These are phyloP conservation scores for Meles meles DNA, from an alignment of 2,113 vertebrate species.

Conservation along the genomic window DNA sequence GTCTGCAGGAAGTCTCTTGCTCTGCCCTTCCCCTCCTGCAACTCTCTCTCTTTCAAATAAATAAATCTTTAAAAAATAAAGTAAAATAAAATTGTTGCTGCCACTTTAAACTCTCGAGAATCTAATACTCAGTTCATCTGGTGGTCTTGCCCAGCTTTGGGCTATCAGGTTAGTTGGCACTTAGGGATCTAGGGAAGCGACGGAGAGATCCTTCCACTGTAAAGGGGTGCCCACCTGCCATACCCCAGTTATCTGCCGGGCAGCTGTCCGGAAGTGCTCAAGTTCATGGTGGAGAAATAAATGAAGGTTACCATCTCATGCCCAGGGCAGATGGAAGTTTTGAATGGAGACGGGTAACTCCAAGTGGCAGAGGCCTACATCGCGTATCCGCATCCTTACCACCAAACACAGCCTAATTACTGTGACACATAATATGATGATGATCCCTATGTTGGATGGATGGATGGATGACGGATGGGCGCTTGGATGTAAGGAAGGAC, in stretches of 20 bases:
- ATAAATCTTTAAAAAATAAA: not conserved
- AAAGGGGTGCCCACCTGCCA: not conserved
- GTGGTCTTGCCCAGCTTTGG: not conserved
- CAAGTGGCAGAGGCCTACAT: not conserved
- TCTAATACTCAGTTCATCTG: not conserved
- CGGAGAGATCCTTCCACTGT: not conserved
- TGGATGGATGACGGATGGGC: not conserved
- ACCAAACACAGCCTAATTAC: not conserved
- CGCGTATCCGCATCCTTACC: not conserved
- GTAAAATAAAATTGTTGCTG: not conserved
- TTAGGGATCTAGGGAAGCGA: not conserved
- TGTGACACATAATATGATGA: not conserved
- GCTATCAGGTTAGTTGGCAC: fast-evolving
- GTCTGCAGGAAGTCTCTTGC: not conserved
- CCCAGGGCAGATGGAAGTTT: not conserved
- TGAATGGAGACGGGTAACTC: not conserved
- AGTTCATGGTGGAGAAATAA: not conserved
- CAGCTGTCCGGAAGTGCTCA: not conserved
- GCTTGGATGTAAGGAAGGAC: too few species aligned
- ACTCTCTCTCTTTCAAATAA: not conserved
- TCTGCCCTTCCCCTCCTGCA: not conserved
- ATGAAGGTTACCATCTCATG: not conserved
- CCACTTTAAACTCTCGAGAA: too few species aligned
- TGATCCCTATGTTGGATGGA: not conserved
- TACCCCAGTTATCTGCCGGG: not conserved